Conservation (phyloP, 1,140 invertebrate species). For the Pollicipes pollicipes region DNA sequence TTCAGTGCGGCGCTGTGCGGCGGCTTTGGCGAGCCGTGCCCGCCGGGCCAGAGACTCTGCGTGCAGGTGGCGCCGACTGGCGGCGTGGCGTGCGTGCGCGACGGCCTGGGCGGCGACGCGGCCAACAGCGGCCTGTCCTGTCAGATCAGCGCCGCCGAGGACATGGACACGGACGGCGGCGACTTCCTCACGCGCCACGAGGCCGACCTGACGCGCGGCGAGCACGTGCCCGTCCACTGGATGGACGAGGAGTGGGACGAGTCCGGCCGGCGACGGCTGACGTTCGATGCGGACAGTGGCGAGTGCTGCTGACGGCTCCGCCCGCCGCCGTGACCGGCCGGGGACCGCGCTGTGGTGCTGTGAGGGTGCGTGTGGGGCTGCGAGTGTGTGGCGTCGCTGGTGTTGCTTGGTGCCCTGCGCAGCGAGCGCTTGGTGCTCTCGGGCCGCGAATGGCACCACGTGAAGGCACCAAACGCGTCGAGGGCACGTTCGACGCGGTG, state of each 20-base stretch:
- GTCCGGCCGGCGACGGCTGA: neutral
- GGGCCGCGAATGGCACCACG: too few species aligned
- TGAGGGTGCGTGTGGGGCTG: too few species aligned
- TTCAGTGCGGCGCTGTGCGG: neutral
- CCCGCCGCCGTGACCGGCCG: too few species aligned
- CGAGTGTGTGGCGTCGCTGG: too few species aligned
- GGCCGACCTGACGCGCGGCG: neutral
- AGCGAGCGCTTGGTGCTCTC: too few species aligned
- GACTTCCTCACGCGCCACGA: neutral
- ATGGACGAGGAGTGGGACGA: neutral
- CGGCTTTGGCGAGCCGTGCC: neutral
- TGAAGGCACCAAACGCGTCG: too few species aligned
- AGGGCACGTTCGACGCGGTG: too few species aligned
- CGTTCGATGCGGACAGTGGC: neutral
- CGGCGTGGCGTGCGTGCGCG: neutral
- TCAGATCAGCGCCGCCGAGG: neutral
- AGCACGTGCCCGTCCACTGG: neutral
- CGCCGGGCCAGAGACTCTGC: neutral
- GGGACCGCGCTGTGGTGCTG: too few species aligned
- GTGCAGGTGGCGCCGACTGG: neutral
- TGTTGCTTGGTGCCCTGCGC: too few species aligned
- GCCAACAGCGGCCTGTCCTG: neutral
- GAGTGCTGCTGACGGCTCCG: neutral
- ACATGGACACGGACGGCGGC: neutral
- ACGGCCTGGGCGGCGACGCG: neutral